phyloP scores from a whole-genome alignment of 1,140 invertebrate genomes.

The Leptoteleia sp. region DNA sequence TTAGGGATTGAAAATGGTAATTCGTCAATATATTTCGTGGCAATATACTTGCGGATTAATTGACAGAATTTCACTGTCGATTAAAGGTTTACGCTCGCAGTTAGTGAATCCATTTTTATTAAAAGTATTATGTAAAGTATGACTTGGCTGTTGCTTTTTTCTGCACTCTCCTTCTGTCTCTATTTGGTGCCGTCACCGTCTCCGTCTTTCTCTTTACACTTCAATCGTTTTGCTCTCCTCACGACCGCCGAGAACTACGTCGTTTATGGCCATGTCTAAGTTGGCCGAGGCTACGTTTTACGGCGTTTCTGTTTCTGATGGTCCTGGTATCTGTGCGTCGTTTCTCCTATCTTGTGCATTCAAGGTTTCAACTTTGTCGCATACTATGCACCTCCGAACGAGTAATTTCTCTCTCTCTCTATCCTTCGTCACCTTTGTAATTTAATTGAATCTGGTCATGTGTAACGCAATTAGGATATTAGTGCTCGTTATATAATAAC shows the following conservation, averaged over 20 bases:
- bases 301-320: conserved; percentile 77
- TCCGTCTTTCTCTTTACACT: conserved; percentile 46
- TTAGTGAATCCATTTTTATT: conserved; percentile 39
- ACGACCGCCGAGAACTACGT: conserved; percentile 64
- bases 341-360: conserved; percentile 72
- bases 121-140: conserved; percentile 67
- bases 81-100: conserved; percentile 9
- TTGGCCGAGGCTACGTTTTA: conserved; percentile 80
- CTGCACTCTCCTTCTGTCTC: conserved; percentile 38
- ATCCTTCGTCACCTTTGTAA: conserved; percentile 46
- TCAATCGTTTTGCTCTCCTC: conserved; percentile 59
- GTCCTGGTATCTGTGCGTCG: conserved; percentile 74
- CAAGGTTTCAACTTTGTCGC: conserved; percentile 73
- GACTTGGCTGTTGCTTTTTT: conserved; percentile 39
- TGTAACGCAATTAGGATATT: conserved; percentile 43
- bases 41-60: neutral
- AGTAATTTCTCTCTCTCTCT: conserved; percentile 43
- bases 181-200: conserved; percentile 40
- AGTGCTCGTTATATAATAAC: conserved; percentile 3
- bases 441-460: conserved; percentile 44
- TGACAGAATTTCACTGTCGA: neutral
- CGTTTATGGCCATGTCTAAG: conserved; percentile 77
- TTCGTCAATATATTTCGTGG: neutral
- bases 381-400: conserved; percentile 50
- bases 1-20: neutral